These are phyloP conservation scores for Drosophila affinis DNA, from an alignment of 2,888 invertebrate species.

Conservation along the genomic window DNA sequence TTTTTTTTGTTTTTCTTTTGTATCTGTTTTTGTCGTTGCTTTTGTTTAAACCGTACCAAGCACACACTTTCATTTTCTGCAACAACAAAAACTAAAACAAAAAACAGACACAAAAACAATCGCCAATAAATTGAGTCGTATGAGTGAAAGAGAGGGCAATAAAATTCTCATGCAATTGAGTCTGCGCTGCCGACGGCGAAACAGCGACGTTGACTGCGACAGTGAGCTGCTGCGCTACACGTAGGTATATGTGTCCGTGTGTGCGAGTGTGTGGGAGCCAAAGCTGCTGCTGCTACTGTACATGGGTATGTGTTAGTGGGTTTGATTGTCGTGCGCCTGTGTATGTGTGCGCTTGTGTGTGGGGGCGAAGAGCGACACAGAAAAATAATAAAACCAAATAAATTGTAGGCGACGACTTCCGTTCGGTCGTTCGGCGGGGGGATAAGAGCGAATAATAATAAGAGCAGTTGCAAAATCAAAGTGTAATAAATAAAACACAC, in stretches of 20 bases:
- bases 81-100: conserved; percentile 52
- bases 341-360: conserved; percentile 16
- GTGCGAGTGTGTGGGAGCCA: conserved; percentile 49
- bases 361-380: conserved; percentile 54
- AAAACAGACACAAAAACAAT: conserved; percentile 46
- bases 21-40: conserved; percentile 5
- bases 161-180: conserved; percentile 75
- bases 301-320: conserved; percentile 38
- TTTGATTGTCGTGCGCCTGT: conserved; percentile 46
- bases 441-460: conserved; percentile 64
- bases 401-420: conserved; percentile 78
- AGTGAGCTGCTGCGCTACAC: conserved; percentile 16
- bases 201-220: conserved; percentile 18
- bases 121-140: conserved; percentile 71
- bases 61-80: conserved; percentile 73
- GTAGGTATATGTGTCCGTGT: neutral
- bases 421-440: conserved; percentile 43
- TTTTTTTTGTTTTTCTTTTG: conserved; percentile 48
- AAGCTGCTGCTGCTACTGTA: conserved; percentile 25
- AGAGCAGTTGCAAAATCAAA: conserved; percentile 68
- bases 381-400: conserved; percentile 63
- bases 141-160: conserved; percentile 34
- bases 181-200: conserved; percentile 52
- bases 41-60: conserved; percentile 15
- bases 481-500: conserved; percentile 62